Evolutionary conservation across 2,888 invertebrate species (phyloP), one percentile per base, ranked within the genome.

Genomic region (Polydrusus tereticollis): DNA sequence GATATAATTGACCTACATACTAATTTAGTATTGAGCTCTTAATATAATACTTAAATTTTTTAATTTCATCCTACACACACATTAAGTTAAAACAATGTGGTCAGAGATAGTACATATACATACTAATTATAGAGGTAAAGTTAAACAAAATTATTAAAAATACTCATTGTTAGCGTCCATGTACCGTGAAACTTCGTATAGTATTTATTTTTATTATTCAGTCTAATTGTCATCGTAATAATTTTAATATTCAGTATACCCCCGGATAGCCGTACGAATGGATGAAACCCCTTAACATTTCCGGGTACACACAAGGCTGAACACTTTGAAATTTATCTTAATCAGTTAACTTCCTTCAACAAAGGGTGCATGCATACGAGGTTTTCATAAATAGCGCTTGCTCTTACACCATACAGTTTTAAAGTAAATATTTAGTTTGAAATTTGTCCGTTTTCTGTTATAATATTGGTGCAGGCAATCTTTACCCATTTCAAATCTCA

Each of bases 121-220:
- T n/a, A n/a, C n/a, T 26, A 50, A 50, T 26, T 26, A 50, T 50
- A n/a, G 26, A 50, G 26, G 26, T 50, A 6, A 26, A 14, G 26
- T 14, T 26, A n/a, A 50, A 23, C 14, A 26, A 14, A 50, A 45
- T 20, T 50, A 26, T 10, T n/a, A 12, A 26, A 50, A 50, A 50
- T 26, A 23, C 10, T 26, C 26, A 47, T 47, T 47, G 47, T 47
- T 47, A 21, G 5, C 10, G 7, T 7, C 2, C 10, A 21, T 26
- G n/a, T 26, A 26, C 50, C 50, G 26, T 50, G 50, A 50, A 23
- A 26, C 50, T 5, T 8, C 7, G 2, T 23, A 50, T 50, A 23
- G 23, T 50, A 23, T 50, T 26, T 50, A 50, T 50, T 50, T 26
- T 50, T 14, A 26, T 50, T 23, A 14, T 14, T 50, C 50, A 50